Evolutionary conservation across 1,140 invertebrate genomes (phyloP), one percentile per base, ranked within the genome.

Genomic region (Hylaeus anthracinus): DNA sequence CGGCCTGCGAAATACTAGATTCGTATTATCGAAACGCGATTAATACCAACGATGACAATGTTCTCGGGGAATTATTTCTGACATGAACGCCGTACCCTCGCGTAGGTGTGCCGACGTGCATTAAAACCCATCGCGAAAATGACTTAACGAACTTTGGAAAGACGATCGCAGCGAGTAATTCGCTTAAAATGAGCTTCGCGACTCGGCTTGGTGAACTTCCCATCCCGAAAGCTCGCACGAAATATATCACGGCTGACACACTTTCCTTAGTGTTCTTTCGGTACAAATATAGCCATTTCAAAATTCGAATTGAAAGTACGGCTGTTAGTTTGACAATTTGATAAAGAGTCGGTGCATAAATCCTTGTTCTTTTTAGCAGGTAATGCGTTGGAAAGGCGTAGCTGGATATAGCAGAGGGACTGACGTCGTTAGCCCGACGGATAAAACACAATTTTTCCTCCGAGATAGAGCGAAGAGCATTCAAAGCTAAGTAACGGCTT

Each of bases 81-180:
- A 48, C 51, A 39, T 6, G 26, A 76, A 12, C 5, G 45, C 8
- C 14, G 5, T 10, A 0, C 10, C 6, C 6, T 1, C 5, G 15
- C 37, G 14, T 55, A n/a, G n/a, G 3, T 43, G 6, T 9, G n/a
- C n/a, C 41, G 53, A 10, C 4, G 2, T 75, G 41, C n/a, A 51
- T 76, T 76, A 76, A 60, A 76, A 69, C 14, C 61, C 14, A 15
- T 58, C 67, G 15, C 15, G 71, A 61, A 77, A 78, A 81, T 58
- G 72, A 60, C 67, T 73, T 73, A 70, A 79, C 51, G 45, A 73
- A 78, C 63, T 75, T 82, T 60, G 39, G 9, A 64, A 78, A 72
- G 51, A 55, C 45, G 58, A 82, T 61, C 63, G 26, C n/a, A 63
- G 8, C 10, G 37, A 41, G 15, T 55, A 72, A 70, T 71, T 67